Conservation (phyloP, 2,113 vertebrate species). For the Macrotus californicus region DNA sequence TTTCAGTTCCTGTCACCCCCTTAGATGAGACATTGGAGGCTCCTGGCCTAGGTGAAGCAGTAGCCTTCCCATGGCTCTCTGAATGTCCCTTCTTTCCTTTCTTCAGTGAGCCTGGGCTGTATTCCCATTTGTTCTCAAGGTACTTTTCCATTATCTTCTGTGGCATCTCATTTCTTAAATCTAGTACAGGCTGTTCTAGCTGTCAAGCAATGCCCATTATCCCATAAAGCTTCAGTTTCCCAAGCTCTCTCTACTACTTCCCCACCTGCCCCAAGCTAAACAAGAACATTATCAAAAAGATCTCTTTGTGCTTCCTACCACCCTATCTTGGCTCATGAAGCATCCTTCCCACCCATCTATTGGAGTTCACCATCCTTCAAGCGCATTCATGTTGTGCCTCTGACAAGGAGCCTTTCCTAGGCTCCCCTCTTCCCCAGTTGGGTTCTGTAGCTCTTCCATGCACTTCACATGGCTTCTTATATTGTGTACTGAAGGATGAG, state of each 20-base stretch:
- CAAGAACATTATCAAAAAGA: not conserved
- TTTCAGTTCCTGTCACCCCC: not conserved
- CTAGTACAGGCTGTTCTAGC: not conserved
- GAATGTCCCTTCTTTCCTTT: not conserved
- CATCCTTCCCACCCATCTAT: not conserved
- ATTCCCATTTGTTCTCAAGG: not conserved
- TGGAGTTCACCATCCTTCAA: not conserved
- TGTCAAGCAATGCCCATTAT: accelerated
- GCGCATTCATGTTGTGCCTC: not conserved
- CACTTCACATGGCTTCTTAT: not conserved
- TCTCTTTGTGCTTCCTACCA: not conserved
- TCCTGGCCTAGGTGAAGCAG: not conserved
- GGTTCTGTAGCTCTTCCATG: not conserved
- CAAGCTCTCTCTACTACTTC: not conserved
- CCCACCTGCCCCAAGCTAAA: not conserved
- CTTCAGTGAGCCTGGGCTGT: not conserved
- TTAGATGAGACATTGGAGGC: not conserved
- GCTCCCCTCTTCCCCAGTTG: not conserved
- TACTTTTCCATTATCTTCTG: not conserved
- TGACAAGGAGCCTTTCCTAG: not conserved
- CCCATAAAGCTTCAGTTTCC: not conserved
- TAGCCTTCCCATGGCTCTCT: not conserved
- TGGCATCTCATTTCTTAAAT: not conserved
- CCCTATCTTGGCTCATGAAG: not conserved
- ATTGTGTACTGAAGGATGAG: not conserved